A percentile compares a stretch with the other conserved stretches of the same genome.
These are phyloP conservation scores for Amphipyra tragopoginis DNA, from an alignment of 2,888 invertebrate genomes.

Conservation along the genomic window DNA sequence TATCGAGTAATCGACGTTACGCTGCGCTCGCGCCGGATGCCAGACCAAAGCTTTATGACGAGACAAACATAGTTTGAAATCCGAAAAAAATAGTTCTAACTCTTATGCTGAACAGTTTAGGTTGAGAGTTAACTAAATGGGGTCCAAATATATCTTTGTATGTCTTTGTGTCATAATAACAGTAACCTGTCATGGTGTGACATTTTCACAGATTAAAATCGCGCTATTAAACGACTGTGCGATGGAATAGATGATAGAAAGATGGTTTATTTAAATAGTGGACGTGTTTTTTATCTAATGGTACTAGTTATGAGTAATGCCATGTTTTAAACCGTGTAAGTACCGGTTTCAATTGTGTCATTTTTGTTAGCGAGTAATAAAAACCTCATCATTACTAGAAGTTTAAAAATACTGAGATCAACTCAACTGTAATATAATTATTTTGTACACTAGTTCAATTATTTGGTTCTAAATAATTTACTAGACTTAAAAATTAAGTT, in stretches of 20 bases:
- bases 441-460: no score
- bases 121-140: conserved; percentile 38
- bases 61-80: conserved; percentile 33
- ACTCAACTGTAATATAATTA: no score
- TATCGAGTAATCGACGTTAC: conserved; percentile 88
- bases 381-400: not conserved
- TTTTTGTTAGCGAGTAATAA: conserved; percentile 7
- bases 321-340: conserved; percentile 50
- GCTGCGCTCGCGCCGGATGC: conserved; percentile 87
- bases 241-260: conserved; percentile 81
- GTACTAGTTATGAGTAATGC: conserved; percentile 53
- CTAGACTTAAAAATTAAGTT: not conserved
- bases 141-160: conserved; percentile 38
- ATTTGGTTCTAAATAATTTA: not conserved
- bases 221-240: conserved; percentile 79
- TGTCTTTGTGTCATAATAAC: conserved; percentile 80
- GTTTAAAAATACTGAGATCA: no score
- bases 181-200: conserved; percentile 87
- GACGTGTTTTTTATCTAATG: conserved; percentile 62
- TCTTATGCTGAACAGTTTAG: conserved; percentile 45
- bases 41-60: conserved; percentile 74
- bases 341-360: conserved; percentile 32
- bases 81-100: conserved; percentile 26
- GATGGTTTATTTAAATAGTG: conserved; percentile 79
- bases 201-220: conserved; percentile 83